Conservation (phyloP, 2,888 invertebrate genomes). For the Hylaea fasciaria region DNA sequence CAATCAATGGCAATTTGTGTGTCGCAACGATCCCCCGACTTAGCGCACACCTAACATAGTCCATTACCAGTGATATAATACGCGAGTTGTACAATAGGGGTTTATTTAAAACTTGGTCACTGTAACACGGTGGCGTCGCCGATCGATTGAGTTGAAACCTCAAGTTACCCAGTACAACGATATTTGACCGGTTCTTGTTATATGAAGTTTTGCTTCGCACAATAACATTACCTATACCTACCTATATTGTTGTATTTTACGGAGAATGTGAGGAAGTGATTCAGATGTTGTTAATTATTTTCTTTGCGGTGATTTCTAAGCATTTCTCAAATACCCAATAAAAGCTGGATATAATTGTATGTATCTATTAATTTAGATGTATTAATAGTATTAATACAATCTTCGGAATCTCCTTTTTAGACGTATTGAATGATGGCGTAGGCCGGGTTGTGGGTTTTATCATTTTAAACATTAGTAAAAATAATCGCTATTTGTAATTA, state of each 20-base stretch:
- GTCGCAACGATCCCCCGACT: no score
- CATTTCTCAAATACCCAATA: no score
- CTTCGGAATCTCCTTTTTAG: no score
- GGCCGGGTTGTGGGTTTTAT: no score
- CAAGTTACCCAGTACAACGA: slow-evolving; percentile 33
- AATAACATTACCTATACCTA: neutral
- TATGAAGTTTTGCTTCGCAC: slow-evolving; percentile 9
- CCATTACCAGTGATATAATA: neutral
- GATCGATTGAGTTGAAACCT: slow-evolving; percentile 56
- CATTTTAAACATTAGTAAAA: no score
- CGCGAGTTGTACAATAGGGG: neutral
- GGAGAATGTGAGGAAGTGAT: neutral
- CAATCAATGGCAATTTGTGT: no score
- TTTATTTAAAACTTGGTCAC: neutral
- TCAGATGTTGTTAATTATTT: neutral
- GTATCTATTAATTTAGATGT: no score
- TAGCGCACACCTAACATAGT: slow-evolving; percentile 3
- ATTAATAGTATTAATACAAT: no score
- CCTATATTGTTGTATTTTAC: neutral
- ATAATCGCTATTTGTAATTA: no score
- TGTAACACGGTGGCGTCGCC: neutral
- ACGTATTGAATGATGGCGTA: no score
- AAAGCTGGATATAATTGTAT: no score
- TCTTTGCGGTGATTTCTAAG: neutral
- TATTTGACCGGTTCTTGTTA: slow-evolving; percentile 16